Conservation (phyloP, 2,888 invertebrate species). For the Cerceris rybyensis region DNA sequence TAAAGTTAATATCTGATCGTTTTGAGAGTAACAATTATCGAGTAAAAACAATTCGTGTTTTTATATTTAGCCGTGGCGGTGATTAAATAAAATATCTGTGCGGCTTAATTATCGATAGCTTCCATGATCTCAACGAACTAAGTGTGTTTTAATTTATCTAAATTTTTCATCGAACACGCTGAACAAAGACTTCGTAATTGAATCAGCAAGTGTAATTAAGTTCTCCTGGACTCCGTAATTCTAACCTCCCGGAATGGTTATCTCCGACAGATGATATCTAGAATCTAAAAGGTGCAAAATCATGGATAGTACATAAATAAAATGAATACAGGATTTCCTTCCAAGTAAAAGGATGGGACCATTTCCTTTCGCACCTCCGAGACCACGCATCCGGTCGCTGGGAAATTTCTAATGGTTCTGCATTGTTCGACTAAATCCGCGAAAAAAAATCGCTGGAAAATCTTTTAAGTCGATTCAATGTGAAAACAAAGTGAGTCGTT, state of each 20-base stretch:
- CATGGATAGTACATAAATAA: constrained; percentile 25
- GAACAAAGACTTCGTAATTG: constrained; percentile 40
- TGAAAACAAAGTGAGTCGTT: too few species aligned
- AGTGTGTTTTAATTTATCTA: constrained; percentile 15
- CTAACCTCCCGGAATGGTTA: constrained; percentile 27
- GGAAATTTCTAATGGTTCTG: constrained; percentile 9
- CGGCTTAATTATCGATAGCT: constrained; percentile 11
- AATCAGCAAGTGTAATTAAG: constrained; percentile 49
- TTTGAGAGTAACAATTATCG: too few species aligned
- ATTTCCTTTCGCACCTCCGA: neutral
- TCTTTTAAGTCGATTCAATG: too few species aligned
- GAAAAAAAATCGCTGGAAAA: too few species aligned
- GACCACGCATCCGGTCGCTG: neutral
- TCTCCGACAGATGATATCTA: constrained; percentile 15
- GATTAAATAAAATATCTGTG: too few species aligned
- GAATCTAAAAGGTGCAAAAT: constrained; percentile 30
- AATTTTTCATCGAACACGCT: constrained; percentile 13
- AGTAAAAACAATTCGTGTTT: too few species aligned
- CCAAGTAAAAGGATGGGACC: constrained; percentile 22
- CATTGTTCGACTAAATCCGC: neutral
- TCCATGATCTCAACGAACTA: too few species aligned
- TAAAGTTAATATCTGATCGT: too few species aligned
- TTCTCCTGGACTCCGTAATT: constrained; percentile 33
- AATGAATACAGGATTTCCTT: constrained; percentile 30
- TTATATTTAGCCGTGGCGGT: too few species aligned